Base-by-base conservation (phyloP, 2,888 invertebrate genomes). In the Platycheirus albimanus region DNA sequence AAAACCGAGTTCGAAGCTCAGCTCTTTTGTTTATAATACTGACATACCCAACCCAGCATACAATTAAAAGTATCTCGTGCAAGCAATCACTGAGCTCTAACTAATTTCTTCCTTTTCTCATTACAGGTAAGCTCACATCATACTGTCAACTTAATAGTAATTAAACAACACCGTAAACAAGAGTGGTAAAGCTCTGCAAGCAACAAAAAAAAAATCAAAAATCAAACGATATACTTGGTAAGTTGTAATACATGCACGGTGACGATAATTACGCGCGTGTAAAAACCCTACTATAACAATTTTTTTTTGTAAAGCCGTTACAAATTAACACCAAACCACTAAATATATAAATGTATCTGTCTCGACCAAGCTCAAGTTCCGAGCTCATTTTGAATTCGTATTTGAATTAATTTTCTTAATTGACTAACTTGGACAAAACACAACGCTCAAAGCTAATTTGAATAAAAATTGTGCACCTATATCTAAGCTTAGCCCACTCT, bases 331-430 rank as follows among this genome's bases (percentile, higher is more conserved):
- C 77, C 75, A 67, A 72, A 63, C 56, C 49, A 56, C 56, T 58
- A 38, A 49, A 72, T 75, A 61, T 51, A 58, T 67, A 58, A n/a
- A n/a, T n/a, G n/a, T n/a, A n/a, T n/a, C n/a, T n/a, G n/a, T 67
- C 47, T 28, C 30, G 5, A 11, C 28, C 24, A 54, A 45, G 24
- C 17, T n/a, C 20, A 13, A 13, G 24, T 75, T 79, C 63, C 69
- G n/a, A 67, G 36, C 81, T 71, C 71, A 76, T 72, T 77, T 63
- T 4, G 41, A 67, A 77, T 83, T 72, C 45, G 75, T 58, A 61
- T 83, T 83, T 69, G 61, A 78, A 83, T 83, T 78, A 77, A 83
- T 83, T 83, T 72, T 72, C 78, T 83, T 83, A 83, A 83, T 83
- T 83, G 78, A 72, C 78, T 61, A 28, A 30, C 71, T 70, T 15